Base-by-base conservation (phyloP, 2,888 invertebrate species). In the Phlogophora meticulosa region DNA sequence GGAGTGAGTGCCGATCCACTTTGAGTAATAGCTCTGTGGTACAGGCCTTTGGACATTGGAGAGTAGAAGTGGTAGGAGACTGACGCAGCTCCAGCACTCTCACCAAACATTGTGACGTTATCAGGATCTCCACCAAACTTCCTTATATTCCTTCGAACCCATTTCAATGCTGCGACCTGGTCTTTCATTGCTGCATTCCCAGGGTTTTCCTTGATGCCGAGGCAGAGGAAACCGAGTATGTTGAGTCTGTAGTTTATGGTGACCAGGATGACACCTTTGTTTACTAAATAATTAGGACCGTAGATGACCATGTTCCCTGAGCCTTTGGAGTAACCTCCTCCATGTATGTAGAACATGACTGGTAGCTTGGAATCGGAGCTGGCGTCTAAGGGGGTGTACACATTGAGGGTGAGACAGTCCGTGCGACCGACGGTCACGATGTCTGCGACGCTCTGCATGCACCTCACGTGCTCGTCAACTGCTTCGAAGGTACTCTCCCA, bases 331-430 rank as follows among this genome's bases (percentile, higher is more conserved):
- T 85, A 95, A 0, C 91, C 94, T 65, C 95, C 95, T 7, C 95
- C 95, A 36, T 95, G 95, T 2, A 95, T 87, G 64, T 87, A 94
- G 5, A 92, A 87, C 94, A 95, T 94, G 11, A 94, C 93, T 0
- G 94, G 92, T 17, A 93, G 80, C 7, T 78, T 82, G 4, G 81
- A 76, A 4, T 74, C 67, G 0, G 78, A 43, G 1, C 59, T 22
- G 0, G 82, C 68, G 22, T 88, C 80, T 0, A 88, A 45, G 2
- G 95, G 94, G 0, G 91, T 90, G 71, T 87, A 91, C 0, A 95
- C 87, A 43, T 95, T 94, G 5, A 94, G 84, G 4, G 78, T 82
- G 7, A 94, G 82, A 61, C 95, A 95, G 53, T 94, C 83, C 49
- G 85, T 80, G 67, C 82, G 85, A 1, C 94, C 94, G 0, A 87